These are phyloP conservation scores for Carapus acus DNA, from an alignment of 2,797 vertebrate genomes.

Conservation along the genomic window DNA sequence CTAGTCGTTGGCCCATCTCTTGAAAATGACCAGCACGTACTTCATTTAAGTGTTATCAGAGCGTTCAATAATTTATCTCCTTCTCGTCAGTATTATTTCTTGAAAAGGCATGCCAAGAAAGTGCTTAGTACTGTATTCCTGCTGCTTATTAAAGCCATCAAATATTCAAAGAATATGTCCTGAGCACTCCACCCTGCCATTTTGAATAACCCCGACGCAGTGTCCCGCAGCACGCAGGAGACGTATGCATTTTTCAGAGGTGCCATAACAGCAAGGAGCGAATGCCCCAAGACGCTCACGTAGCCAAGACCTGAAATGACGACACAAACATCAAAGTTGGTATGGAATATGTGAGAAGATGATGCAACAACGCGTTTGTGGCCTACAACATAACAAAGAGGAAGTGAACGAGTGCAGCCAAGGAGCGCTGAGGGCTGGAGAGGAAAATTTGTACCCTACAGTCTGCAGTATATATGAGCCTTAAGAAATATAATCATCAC, in stretches of 20 bases:
- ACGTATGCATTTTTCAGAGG: constrained; percentile 69
- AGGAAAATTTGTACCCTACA: not conserved
- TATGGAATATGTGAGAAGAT: constrained; percentile 31
- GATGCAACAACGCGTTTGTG: constrained; percentile 32
- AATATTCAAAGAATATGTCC: constrained; percentile 72
- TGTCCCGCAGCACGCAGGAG: constrained; percentile 31
- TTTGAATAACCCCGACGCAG: constrained; percentile 45
- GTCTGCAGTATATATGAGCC: constrained; percentile 18
- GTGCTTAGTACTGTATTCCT: constrained; percentile 72
- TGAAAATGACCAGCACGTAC: too few relatives aligned
- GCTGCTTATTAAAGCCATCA: constrained; percentile 67
- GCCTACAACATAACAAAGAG: constrained; percentile 12
- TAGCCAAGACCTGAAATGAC: constrained; percentile 40
- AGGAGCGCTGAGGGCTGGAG: not conserved
- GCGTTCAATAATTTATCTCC: constrained; percentile 70
- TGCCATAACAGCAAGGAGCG: constrained; percentile 51
- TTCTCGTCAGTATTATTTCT: constrained; percentile 59
- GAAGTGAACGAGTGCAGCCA: not conserved
- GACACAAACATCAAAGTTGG: constrained; percentile 41
- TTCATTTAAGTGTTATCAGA: constrained; percentile 45
- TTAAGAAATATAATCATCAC: constrained; percentile 43
- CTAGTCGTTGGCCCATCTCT: constrained; percentile 19
- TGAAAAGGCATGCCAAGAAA: constrained; percentile 56
- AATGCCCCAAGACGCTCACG: constrained; percentile 22
- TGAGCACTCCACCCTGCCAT: constrained; percentile 49